Evolutionary conservation across 1,140 invertebrate genomes (phyloP), one percentile per base, ranked within the genome.

Genomic region (Prorops nasuta): DNA sequence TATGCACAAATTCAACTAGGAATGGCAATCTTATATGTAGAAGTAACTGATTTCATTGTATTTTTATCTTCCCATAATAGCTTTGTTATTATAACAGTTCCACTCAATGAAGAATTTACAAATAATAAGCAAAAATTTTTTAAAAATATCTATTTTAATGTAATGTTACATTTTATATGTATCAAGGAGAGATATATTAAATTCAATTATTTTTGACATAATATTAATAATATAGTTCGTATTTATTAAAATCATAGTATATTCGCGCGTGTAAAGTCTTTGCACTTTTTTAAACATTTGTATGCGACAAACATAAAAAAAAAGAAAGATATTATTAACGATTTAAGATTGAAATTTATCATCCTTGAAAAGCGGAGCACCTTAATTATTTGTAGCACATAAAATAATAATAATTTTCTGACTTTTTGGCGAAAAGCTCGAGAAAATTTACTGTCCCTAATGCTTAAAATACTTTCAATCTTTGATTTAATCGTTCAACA

Each of bases 81-180:
- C 12, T n/a, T 37, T 2, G 16, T 15, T 19, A 10, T 36, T n/a
- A 24, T 37, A 37, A 20, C 44, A 14, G 34, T 46, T 36, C 17
- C 35, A n/a, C 19, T 46, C 21, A 20, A 46, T 24, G 35, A 14
- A 24, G 28, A 22, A 14, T 48, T 39, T 48, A 10, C 15, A 2
- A 24, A 6, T 4, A 14, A 48, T 28, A 39, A 39, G 37, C 19
- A 32, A 7, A 9, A 10, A 35, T 17, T 12, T 15, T 18, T 48
- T 19, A 39, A 40, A 18, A 17, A 24, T 4, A 17, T 14, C 15
- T 39, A 48, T 48, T 48, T 38, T 18, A 19, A 12, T 22, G 17
- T 39, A 3, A 48, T 48, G 45, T 20, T 40, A 22, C 36, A 48
- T 48, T 10, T 22, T 15, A 19, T 40, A 39, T 39, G 45, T 20